phyloP scores from a whole-genome alignment of 35 echinoderm and acorn worm species.

The Lytechinus variegatus region DNA sequence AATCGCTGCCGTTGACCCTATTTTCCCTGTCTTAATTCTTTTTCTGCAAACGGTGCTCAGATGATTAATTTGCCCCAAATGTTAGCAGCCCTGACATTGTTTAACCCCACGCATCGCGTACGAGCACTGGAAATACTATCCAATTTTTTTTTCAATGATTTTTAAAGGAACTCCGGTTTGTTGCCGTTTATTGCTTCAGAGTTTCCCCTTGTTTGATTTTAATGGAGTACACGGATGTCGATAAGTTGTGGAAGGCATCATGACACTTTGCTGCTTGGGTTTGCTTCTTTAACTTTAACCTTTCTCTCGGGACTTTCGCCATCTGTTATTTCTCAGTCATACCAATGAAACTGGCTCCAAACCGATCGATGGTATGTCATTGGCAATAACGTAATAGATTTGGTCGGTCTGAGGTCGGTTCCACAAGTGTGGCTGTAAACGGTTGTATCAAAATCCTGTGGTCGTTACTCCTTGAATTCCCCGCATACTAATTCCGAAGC shows the following conservation, averaged over 20 bases:
- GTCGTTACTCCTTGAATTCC: no score
- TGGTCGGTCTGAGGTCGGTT: no score
- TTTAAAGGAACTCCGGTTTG: neutral
- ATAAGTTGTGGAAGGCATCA: neutral
- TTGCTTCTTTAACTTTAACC: neutral
- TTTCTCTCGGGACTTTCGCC: neutral
- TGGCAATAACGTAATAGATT: no score
- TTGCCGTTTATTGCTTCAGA: neutral
- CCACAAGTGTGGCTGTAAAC: no score
- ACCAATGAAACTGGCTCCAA: no score
- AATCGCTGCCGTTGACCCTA: neutral
- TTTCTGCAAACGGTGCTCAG: neutral
- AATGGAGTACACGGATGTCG: neutral
- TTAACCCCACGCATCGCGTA: neutral
- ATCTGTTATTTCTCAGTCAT: neutral
- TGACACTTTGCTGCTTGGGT: neutral
- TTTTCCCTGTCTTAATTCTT: neutral
- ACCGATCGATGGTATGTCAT: no score
- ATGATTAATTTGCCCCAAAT: neutral
- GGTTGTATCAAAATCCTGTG: no score
- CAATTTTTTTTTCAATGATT: neutral
- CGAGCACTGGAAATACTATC: neutral
- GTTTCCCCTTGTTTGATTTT: neutral
- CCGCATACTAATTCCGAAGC: no score
- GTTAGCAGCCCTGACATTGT: neutral